Conservation (phyloP, 2,888 invertebrate species). For the Luperina nickerlii region DNA sequence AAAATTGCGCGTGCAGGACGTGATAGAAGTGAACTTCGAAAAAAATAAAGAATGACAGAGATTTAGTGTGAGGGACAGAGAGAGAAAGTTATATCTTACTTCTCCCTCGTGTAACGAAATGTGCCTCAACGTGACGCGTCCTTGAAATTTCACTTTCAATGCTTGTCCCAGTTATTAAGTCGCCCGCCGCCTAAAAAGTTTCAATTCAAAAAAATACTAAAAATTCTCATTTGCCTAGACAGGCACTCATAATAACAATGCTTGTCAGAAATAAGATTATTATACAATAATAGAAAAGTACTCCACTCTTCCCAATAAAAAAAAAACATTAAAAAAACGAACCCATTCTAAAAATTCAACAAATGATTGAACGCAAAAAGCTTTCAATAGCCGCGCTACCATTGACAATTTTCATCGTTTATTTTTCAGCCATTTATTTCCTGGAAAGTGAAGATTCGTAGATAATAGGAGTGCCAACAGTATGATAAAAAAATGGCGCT, state of each 20-base stretch:
- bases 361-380: constrained; percentile 14
- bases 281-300: not conserved
- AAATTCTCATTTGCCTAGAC: not conserved
- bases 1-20: not conserved
- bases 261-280: not conserved
- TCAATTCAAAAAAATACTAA: not conserved
- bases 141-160: not conserved
- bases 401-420: constrained; percentile 23
- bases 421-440: constrained; percentile 18
- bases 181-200: not conserved
- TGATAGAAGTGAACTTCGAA: not conserved
- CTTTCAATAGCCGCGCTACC: constrained; percentile 9
- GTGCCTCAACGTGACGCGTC: not conserved
- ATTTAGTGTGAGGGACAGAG: not conserved
- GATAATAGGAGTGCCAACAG: not conserved
- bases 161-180: not conserved
- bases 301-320: not conserved
- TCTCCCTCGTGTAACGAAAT: not conserved
- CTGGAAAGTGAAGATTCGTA: not conserved
- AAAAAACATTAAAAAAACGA: not conserved
- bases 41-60: not conserved
- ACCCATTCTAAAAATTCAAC: not conserved
- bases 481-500: not conserved
- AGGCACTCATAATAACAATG: not conserved
- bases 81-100: not conserved